Percentiles rank a stretch among this genome's conserved stretches.
Conservation (phyloP, 2,113 vertebrate genomes). For the Progne subis region DNA sequence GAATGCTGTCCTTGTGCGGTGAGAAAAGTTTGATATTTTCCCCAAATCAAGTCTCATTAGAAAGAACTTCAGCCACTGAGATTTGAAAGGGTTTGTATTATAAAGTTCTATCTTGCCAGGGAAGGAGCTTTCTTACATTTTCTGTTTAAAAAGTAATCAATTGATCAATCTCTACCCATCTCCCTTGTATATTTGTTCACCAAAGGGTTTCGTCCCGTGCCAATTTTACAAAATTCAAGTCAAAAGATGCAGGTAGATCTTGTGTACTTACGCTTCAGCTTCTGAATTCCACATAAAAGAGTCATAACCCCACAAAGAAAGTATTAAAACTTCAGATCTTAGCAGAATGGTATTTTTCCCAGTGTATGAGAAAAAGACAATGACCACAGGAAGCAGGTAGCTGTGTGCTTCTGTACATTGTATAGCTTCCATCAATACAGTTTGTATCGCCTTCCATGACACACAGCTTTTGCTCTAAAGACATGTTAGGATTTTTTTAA, state of each 20-base stretch:
- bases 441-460: background rate
- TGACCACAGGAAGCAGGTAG: background rate
- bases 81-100: conserved; percentile 6
- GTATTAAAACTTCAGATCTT: background rate
- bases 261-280: conserved; percentile 1
- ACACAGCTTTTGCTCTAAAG: background rate
- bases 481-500: background rate
- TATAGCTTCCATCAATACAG: background rate
- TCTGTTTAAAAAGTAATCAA: conserved; percentile 2
- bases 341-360: background rate
- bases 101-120: background rate
- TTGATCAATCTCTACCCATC: background rate
- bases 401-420: background rate
- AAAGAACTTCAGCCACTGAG: background rate
- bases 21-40: conserved; percentile 43
- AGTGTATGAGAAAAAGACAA: background rate
- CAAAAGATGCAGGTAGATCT: background rate
- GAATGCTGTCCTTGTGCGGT: conserved; percentile 34
- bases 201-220: background rate
- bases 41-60: background rate
- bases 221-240: background rate
- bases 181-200: background rate
- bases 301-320: background rate
- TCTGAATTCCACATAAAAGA: background rate
- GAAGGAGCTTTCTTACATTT: background rate